Conservation (phyloP, 2,797 vertebrate species). For the Psittacula derbiana region DNA sequence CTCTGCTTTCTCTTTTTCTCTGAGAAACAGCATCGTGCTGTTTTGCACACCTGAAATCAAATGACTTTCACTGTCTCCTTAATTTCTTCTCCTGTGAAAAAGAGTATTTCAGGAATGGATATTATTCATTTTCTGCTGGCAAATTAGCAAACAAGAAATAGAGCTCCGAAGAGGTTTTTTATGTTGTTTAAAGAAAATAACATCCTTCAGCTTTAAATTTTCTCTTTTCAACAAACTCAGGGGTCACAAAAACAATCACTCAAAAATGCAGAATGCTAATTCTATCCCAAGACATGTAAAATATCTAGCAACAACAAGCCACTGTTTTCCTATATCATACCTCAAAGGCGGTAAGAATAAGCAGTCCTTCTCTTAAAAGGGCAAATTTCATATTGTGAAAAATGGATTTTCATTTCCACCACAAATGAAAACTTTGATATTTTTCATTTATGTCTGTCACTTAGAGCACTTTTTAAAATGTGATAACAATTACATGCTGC, state of each 20-base stretch:
- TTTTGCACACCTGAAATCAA: background rate
- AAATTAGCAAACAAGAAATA: background rate
- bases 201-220: background rate
- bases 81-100: background rate
- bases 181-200: background rate
- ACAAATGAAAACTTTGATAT: background rate
- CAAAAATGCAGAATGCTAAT: background rate
- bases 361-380: background rate
- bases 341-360: background rate
- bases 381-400: background rate
- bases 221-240: background rate
- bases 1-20: background rate
- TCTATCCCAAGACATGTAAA: background rate
- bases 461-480: constrained; percentile 1
- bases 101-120: background rate
- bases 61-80: background rate
- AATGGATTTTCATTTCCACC: background rate
- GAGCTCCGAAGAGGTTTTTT: background rate
- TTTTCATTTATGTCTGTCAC: constrained; percentile 6
- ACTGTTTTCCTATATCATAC: background rate
- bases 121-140: background rate
- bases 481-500: background rate
- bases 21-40: background rate
- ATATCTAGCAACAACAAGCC: background rate
- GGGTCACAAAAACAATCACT: background rate